phyloP scores from a whole-genome alignment of 2,888 invertebrate genomes.

The Melinaea menophilus region DNA sequence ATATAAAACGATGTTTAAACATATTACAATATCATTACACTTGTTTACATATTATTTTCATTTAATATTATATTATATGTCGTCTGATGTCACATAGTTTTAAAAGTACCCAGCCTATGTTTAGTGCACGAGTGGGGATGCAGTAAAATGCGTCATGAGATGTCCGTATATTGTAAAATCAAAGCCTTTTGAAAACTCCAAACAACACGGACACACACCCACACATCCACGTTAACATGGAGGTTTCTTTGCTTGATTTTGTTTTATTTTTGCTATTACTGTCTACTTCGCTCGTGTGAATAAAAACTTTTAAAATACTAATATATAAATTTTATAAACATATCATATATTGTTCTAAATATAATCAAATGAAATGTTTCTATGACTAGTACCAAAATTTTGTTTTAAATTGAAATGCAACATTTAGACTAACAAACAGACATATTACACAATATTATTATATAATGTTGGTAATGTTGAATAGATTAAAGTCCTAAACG shows the following conservation, averaged over 20 bases:
- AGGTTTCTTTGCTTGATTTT: conserved; percentile 1
- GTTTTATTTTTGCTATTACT: conserved; percentile 6
- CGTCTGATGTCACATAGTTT: not conserved
- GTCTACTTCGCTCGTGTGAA: conserved; percentile 2
- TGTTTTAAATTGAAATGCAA: too few species aligned
- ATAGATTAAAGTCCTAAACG: too few species aligned
- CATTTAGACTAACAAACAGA: too few species aligned
- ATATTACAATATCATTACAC: not conserved
- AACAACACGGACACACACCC: conserved; percentile 49
- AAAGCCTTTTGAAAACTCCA: conserved; percentile 60
- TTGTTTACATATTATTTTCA: not conserved
- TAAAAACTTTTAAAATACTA: conserved; percentile 3
- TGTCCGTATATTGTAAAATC: conserved; percentile 58
- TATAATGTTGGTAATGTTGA: too few species aligned
- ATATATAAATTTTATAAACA: not conserved
- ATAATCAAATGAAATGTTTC: not conserved
- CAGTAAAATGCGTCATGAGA: conserved; percentile 43
- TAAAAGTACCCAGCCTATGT: not conserved
- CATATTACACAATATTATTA: too few species aligned
- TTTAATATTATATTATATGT: not conserved
- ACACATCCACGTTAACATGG: conserved; percentile 28
- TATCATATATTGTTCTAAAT: not conserved
- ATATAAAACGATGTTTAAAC: not conserved
- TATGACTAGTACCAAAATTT: too few species aligned
- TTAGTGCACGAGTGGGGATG: conserved; percentile 18